Percentiles rank a stretch among this genome's conserved stretches.
Conservation (phyloP, 2,888 invertebrate species). For the Ectobius pallidus region DNA sequence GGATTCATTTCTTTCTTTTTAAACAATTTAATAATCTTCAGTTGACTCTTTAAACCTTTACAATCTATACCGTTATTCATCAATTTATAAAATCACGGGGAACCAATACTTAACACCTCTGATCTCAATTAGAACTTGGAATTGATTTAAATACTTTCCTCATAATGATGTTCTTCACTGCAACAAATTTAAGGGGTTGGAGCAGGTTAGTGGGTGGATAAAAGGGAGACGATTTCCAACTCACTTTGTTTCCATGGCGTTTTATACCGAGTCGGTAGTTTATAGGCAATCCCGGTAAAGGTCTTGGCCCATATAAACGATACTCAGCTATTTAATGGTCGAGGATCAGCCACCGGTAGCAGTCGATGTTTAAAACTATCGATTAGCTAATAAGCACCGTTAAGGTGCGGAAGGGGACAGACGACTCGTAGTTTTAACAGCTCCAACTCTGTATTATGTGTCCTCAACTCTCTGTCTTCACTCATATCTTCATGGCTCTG, state of each 20-base stretch:
- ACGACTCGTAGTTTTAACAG: no score
- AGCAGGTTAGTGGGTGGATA: neutral
- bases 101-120: no score
- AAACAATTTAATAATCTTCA: no score
- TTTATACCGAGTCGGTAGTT: conserved; percentile 7
- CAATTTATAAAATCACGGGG: no score
- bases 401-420: neutral
- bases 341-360: conserved; percentile 22
- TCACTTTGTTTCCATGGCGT: conserved; percentile 16
- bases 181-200: neutral
- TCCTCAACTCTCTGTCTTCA: no score
- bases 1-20: no score
- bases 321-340: conserved; percentile 25
- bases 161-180: conserved; percentile 1
- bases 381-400: conserved; percentile 22
- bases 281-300: conserved; percentile 27
- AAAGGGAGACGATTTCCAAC: conserved; percentile 10
- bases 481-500: neutral
- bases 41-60: no score
- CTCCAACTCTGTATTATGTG: no score
- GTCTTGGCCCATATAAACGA: conserved; percentile 26
- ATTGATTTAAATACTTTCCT: neutral
- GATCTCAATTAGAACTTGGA: no score
- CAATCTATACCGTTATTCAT: no score
- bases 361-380: conserved; percentile 25